phyloP scores from a whole-genome alignment of 30 jellyfish, hydroid and myxozoan genomes.

The Hydractinia echinata region DNA sequence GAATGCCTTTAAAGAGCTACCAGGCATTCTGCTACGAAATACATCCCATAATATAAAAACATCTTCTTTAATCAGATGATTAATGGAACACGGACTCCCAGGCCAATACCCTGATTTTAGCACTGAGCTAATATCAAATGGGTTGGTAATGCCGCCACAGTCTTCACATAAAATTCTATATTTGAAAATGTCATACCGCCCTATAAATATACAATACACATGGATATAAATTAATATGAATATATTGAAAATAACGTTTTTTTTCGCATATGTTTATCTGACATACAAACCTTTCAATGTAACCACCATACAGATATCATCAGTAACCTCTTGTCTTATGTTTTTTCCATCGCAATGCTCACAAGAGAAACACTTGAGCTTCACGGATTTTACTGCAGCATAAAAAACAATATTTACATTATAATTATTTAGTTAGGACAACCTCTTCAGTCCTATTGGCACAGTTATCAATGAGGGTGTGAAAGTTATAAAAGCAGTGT shows the following conservation, averaged over 20 bases:
- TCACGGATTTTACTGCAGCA: background rate
- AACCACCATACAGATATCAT: background rate
- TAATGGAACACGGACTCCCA: background rate
- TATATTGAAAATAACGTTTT: background rate
- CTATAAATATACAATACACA: background rate
- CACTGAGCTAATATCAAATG: background rate
- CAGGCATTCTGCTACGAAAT: background rate
- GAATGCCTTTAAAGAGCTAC: background rate
- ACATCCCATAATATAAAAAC: background rate
- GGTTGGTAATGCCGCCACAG: background rate
- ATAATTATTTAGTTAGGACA: background rate
- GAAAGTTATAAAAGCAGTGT: too few species aligned
- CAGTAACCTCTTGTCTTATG: background rate
- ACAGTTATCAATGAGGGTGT: too few species aligned
- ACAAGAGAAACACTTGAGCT: slow-evolving; percentile 6
- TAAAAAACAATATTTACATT: background rate
- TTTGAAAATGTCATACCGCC: slow-evolving; percentile 1
- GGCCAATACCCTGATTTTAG: background rate
- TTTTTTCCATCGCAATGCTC: background rate
- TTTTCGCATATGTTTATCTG: background rate
- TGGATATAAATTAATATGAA: too few species aligned
- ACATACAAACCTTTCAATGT: slow-evolving; percentile 7
- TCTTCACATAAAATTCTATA: background rate
- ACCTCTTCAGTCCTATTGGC: too few species aligned
- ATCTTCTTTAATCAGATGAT: background rate